Percentiles rank a stretch among this genome's conserved stretches.
Evolutionary conservation across 2,797 vertebrate species (phyloP).

Genomic region (Argya squamiceps): DNA sequence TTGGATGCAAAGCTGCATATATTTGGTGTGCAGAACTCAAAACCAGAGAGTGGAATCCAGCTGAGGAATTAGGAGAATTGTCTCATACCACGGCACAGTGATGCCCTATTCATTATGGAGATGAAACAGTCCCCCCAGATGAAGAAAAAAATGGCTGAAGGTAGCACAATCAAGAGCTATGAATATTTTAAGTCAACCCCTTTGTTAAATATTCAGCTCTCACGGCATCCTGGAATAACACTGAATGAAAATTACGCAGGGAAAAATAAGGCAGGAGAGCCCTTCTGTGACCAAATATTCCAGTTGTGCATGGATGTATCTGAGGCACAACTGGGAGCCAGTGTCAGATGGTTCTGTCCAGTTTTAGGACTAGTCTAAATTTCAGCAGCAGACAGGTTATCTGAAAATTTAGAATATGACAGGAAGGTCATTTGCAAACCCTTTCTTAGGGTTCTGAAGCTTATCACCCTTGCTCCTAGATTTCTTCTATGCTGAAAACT

Average conservation of each 20-base stretch:
- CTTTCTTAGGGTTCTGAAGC: background rate
- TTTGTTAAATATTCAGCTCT: background rate
- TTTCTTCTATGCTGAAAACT: background rate
- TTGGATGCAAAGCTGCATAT: background rate
- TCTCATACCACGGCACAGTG: rapidly evolving
- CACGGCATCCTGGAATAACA: background rate
- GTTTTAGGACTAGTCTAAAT: background rate
- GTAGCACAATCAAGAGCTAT: background rate
- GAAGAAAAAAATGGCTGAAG: background rate
- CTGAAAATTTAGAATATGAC: background rate
- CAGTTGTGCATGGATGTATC: background rate
- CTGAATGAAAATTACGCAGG: background rate
- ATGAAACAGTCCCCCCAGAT: background rate
- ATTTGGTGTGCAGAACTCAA: background rate
- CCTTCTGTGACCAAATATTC: background rate
- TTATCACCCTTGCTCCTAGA: background rate
- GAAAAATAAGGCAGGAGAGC: background rate
- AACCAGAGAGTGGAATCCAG: background rate
- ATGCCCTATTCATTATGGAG: background rate
- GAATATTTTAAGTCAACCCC: background rate
- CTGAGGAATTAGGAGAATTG: background rate
- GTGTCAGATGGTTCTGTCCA: background rate
- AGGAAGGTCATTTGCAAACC: background rate
- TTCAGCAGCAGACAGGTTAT: background rate
- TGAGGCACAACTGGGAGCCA: background rate